These are phyloP conservation scores for Reticulitermes speratus DNA, from an alignment of 1,140 invertebrate genomes.

Conservation along the genomic window DNA sequence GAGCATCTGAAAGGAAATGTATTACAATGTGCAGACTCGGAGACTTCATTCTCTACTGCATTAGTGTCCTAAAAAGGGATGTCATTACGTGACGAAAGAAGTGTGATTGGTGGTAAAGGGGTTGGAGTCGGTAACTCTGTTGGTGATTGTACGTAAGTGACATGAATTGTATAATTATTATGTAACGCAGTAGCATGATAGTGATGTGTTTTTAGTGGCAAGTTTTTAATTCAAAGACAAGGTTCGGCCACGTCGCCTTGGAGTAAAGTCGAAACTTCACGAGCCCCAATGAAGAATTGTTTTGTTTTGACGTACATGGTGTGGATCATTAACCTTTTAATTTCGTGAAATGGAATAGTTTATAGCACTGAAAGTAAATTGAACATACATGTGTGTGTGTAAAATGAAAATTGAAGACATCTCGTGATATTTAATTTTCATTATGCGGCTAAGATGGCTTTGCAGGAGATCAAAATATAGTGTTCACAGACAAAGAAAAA, in stretches of 20 bases:
- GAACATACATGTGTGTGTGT: not conserved
- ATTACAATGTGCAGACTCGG: not conserved
- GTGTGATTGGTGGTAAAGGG: not conserved
- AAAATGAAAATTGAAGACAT: not conserved
- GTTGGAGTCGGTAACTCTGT: not conserved
- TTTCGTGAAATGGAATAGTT: not conserved
- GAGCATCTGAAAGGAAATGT: not conserved
- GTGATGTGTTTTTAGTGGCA: not conserved
- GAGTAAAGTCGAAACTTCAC: not conserved
- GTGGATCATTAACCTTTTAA: not conserved
- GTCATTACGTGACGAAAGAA: not conserved
- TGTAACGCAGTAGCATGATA: not conserved
- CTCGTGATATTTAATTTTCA: not conserved
- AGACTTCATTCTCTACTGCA: not conserved
- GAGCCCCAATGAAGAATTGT: slow-evolving; percentile 4
- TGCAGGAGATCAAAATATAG: not conserved
- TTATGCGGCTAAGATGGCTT: not conserved
- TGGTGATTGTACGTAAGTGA: not conserved
- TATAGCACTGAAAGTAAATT: not conserved
- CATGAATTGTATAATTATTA: not conserved
- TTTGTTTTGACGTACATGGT: not conserved
- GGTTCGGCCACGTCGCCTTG: not conserved
- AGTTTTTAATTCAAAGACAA: not conserved
- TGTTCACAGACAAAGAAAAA: not conserved
- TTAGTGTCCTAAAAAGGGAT: not conserved